These are phyloP conservation scores for Sialis lutaria DNA, from an alignment of 2,888 invertebrate species.

Conservation along the genomic window DNA sequence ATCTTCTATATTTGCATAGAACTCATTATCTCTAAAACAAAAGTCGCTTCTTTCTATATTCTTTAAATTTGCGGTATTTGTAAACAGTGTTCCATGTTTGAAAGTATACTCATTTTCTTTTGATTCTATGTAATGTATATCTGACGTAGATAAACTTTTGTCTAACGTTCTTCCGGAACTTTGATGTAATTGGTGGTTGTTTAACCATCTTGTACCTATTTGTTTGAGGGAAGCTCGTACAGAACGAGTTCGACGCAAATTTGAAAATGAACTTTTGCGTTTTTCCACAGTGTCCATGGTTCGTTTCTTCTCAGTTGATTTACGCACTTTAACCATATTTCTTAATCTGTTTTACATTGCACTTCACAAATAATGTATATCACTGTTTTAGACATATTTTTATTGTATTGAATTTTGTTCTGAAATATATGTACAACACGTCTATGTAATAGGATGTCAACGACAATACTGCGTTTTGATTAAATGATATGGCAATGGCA, in stretches of 20 bases:
- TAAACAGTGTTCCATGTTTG: background rate
- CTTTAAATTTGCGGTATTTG: background rate
- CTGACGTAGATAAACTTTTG: slow-evolving; percentile 18
- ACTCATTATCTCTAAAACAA: background rate
- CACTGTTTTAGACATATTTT: too few species aligned
- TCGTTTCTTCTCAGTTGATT: slow-evolving; percentile 12
- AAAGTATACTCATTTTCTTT: background rate
- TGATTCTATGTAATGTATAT: slow-evolving; percentile 12
- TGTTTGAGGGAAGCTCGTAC: slow-evolving; percentile 51
- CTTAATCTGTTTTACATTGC: background rate
- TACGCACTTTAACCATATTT: slow-evolving; percentile 20
- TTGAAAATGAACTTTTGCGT: slow-evolving; percentile 13
- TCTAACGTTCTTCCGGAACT: slow-evolving; percentile 13
- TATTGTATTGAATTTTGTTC: too few species aligned
- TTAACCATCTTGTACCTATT: slow-evolving; percentile 40
- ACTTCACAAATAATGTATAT: too few species aligned
- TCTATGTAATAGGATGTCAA: too few species aligned
- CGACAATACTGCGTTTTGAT: too few species aligned
- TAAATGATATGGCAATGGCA: too few species aligned
- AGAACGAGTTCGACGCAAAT: slow-evolving; percentile 43
- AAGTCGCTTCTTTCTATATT: background rate
- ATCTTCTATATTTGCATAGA: background rate
- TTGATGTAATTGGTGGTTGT: slow-evolving; percentile 6
- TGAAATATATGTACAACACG: too few species aligned
- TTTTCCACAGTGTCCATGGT: slow-evolving; percentile 18